Evolutionary conservation across 2,113 vertebrate genomes (phyloP), one percentile per base, ranked within the genome.

Genomic region (Felis chaus): DNA sequence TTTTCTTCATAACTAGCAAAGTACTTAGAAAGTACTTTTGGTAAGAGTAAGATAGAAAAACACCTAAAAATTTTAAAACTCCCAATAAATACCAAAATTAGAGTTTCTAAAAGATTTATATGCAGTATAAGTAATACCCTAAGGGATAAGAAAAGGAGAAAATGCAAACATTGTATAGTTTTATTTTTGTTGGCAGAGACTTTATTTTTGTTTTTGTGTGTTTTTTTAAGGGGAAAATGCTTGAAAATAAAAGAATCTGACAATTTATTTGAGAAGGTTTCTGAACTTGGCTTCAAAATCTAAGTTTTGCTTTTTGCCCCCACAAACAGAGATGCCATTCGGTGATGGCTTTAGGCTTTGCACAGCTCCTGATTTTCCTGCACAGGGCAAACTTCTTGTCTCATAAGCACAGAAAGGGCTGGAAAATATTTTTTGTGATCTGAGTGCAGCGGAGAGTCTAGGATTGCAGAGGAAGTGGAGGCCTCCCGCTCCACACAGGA

Each of bases 381-480:
- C 1, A 9, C 0, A 0, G 87, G 14, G 33, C 85, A 89, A 97
- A 93, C 13, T 63, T 83, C 91, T 14, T 12, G 61, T 95, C 92
- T 92, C 87, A 4, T 81, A 94, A 93, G 83, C 94, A 65, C 83
- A 97, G 96, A 95, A 82, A 2, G 27, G 91, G 93, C 91, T 98
- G 97, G 97, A 98, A 98, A 98, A 97, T 14, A 76, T 73, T 97
- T 71, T 91, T 92, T 95, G 93, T 83, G 69, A 66, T 98, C 27
- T 0, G 98, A 98, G 98, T 29, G 96, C 98, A 91, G 97, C 29
- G 69, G 93, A 95, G 89, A 97, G 96, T 98, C 98, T 98, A 96
- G 98, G 98, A 98, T 98, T 98, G 98, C 99, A 99, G 98, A 99
- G 99, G 99, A 99, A 99, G 98, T 97, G 91, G 98, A 98, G 98